These are phyloP conservation scores for Xiphydria camelus DNA, from an alignment of 2,888 invertebrate species.

Conservation along the genomic window DNA sequence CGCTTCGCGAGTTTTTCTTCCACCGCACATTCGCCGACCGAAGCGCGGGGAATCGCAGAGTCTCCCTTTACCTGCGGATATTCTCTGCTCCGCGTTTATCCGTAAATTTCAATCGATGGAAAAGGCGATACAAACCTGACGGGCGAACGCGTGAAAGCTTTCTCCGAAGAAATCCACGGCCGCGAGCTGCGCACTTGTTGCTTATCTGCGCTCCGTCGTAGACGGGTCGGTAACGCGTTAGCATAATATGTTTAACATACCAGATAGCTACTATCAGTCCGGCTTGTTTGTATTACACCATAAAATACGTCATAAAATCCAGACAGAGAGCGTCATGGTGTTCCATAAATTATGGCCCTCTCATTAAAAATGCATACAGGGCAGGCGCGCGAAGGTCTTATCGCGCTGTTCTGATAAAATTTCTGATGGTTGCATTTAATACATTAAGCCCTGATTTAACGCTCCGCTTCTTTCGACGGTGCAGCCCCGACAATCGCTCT, in stretches of 20 bases:
- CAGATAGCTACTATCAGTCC: constrained; percentile 55
- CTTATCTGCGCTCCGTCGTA: constrained; percentile 48
- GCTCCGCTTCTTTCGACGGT: no score
- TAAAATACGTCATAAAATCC: constrained; percentile 53
- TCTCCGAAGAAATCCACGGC: neutral
- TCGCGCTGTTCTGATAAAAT: constrained; percentile 30
- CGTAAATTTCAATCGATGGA: no score
- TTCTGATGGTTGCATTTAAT: neutral
- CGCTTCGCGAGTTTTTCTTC: no score
- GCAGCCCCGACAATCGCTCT: no score
- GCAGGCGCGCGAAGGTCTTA: constrained; percentile 26
- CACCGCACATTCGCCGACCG: no score
- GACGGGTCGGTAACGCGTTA: constrained; percentile 48
- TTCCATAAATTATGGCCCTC: constrained; percentile 46
- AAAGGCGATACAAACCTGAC: no score
- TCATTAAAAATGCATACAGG: constrained; percentile 46
- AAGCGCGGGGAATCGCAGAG: no score
- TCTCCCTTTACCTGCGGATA: no score
- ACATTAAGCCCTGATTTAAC: neutral
- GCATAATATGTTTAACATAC: constrained; percentile 52
- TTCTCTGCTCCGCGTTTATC: no score
- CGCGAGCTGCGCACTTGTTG: constrained; percentile 42
- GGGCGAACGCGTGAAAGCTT: neutral
- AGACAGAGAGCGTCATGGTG: constrained; percentile 48
- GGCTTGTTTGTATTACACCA: constrained; percentile 50